phyloP scores from a whole-genome alignment of 2,797 vertebrate species.

The Mormyrus hasselquistii region DNA sequence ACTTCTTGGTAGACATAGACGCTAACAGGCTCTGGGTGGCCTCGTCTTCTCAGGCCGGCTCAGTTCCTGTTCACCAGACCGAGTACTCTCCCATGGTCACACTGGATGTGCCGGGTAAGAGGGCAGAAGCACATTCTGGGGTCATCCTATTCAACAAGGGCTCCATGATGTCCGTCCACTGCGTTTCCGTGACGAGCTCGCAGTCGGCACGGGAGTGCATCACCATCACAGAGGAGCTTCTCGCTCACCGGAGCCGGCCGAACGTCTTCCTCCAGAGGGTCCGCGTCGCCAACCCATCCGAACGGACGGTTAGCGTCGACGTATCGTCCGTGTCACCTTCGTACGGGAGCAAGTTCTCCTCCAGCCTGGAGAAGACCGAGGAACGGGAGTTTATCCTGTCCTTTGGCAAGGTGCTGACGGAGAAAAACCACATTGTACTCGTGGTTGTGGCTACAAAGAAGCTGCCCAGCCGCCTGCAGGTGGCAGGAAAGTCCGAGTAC shows the following conservation, averaged over 20 bases:
- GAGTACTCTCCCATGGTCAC: conserved; percentile 63
- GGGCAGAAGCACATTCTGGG: conserved; percentile 60
- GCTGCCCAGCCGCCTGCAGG: conserved; percentile 67
- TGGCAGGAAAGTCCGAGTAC: conserved; percentile 72
- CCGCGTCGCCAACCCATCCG: conserved; percentile 78
- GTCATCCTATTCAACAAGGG: conserved; percentile 76
- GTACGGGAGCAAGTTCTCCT: conserved; percentile 61
- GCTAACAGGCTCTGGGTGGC: conserved; percentile 79
- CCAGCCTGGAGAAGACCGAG: conserved; percentile 70
- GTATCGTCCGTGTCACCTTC: conserved; percentile 47
- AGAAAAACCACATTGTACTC: conserved; percentile 63
- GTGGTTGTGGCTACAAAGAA: conserved; percentile 80
- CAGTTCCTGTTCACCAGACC: conserved; percentile 67
- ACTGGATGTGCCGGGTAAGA: conserved; percentile 58
- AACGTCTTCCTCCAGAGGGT: conserved; percentile 79
- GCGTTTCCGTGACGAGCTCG: conserved; percentile 50
- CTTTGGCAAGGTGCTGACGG: conserved; percentile 67
- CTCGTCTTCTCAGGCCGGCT: conserved; percentile 60
- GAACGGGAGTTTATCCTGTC: conserved; percentile 78
- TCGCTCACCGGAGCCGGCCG: conserved; percentile 79
- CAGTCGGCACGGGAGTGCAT: conserved; percentile 68
- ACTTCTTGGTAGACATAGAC: conserved; percentile 72
- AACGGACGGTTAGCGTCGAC: conserved; percentile 63
- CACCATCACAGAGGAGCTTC: conserved; percentile 78
- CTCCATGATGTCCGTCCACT: conserved; percentile 70